Evolutionary conservation across 2,113 vertebrate species (phyloP), one percentile per base, ranked within the genome.

Genomic region (Labeo rohita): DNA sequence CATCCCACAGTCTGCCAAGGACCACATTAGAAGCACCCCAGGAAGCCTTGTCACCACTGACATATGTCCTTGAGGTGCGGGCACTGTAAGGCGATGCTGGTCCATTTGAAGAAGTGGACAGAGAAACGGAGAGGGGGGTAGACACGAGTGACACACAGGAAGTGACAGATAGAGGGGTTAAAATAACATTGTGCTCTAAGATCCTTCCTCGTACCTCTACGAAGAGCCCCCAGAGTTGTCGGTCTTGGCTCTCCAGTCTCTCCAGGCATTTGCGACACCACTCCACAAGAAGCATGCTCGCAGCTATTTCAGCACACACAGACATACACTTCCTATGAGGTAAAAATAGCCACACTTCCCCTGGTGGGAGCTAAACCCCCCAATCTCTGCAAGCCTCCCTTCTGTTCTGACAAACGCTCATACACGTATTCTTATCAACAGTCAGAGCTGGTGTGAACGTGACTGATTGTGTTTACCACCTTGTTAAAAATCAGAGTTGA

Each of bases 241-340:
- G 36, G 59, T 87, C 86, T 86, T 52, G 90, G 85, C 91, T 90
- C 88, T 90, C 49, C 23, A 92, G 89, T 90, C 92, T 89, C 93
- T 92, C 90, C 87, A 92, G 91, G 91, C 90, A 94, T 94, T 93
- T 86, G 90, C 84, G 89, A 87, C 87, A 88, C 87, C 92, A 86
- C 86, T 90, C 90, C 91, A 91, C 87, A 93, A 92, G 92, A 92
- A 94, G 92, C 89, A 88, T 85, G 70, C 88, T 87, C 63, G 74
- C 56, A 89, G 87, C 94, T 94, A 94, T 94, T 95, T 92, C 91
- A 59, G 90, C 84, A 83, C 78, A 82, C 75, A 87, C 49, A 84
- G 84, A 36, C 83, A 75, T n/a, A 89, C 90, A 77, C 86, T 84
- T 87, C 79, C 84, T 80, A 74, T 83, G 72, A 54, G 36, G 73